These are phyloP conservation scores for Microtus oregoni DNA, from an alignment of 2,113 vertebrate species.

Conservation along the genomic window DNA sequence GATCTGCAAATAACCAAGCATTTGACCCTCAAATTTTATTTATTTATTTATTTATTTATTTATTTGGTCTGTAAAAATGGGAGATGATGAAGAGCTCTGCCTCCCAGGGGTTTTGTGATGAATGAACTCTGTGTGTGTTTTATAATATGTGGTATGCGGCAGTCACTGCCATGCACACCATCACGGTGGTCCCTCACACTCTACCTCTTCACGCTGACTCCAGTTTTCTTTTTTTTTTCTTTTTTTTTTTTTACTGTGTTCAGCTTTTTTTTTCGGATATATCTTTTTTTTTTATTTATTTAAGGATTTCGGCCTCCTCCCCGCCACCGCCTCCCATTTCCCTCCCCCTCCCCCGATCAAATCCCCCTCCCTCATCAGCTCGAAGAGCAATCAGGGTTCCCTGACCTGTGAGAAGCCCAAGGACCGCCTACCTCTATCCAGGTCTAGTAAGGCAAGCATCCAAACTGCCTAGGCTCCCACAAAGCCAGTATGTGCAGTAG, in stretches of 20 bases:
- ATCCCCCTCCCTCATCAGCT: too few species aligned
- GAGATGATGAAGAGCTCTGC: not conserved
- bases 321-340: too few species aligned
- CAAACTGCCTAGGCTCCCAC: too few species aligned
- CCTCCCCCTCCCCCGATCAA: too few species aligned
- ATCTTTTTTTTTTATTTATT: too few species aligned
- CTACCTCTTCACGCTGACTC: not conserved
- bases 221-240: not conserved
- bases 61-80: not conserved
- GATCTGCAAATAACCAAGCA: not conserved
- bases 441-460: too few species aligned
- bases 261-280: too few species aligned
- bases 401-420: too few species aligned
- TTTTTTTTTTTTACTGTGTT: not conserved
- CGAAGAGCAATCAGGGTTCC: too few species aligned
- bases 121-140: not conserved
- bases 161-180: not conserved
- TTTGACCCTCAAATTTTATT: not conserved
- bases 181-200: not conserved
- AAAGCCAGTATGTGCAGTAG: too few species aligned
- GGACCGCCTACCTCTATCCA: too few species aligned
- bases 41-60: not conserved
- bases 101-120: not conserved
- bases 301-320: too few species aligned
- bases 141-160: not conserved